Percentiles rank a stretch among this genome's conserved stretches.
Conservation (phyloP, 2,113 vertebrate species). For the Oplegnathus fasciatus region DNA sequence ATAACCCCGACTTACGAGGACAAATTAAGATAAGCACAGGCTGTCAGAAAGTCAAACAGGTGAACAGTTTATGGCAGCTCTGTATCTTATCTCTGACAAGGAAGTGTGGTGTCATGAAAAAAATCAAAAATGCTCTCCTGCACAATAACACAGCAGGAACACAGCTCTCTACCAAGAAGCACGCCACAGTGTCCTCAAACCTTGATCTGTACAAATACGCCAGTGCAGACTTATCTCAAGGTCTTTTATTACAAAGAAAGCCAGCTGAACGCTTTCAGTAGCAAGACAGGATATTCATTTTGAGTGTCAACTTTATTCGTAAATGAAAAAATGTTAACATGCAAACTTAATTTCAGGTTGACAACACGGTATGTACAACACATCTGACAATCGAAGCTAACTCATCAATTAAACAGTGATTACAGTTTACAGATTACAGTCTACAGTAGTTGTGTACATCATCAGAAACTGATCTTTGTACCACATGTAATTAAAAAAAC, state of each 20-base stretch:
- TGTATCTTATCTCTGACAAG: constrained; percentile 70
- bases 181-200: neutral
- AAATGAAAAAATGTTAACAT: neutral
- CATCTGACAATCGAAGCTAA: neutral
- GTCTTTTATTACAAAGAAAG: constrained; percentile 4
- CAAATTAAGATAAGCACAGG: constrained; percentile 77
- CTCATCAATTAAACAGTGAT: rapidly evolving
- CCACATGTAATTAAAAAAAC: neutral
- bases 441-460: neutral
- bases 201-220: constrained; percentile 19
- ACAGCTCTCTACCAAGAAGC: constrained; percentile 10
- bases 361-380: neutral
- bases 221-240: neutral
- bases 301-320: neutral
- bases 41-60: constrained; percentile 71
- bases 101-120: constrained; percentile 67
- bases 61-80: constrained; percentile 42
- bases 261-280: neutral
- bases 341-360: neutral
- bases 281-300: neutral
- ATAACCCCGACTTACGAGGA: constrained; percentile 62
- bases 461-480: neutral
- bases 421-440: neutral
- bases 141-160: constrained; percentile 16
- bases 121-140: neutral